These are phyloP conservation scores for Holothuria scabra DNA, from an alignment of 53 echinoderm and acorn worm genomes.

Conservation along the genomic window DNA sequence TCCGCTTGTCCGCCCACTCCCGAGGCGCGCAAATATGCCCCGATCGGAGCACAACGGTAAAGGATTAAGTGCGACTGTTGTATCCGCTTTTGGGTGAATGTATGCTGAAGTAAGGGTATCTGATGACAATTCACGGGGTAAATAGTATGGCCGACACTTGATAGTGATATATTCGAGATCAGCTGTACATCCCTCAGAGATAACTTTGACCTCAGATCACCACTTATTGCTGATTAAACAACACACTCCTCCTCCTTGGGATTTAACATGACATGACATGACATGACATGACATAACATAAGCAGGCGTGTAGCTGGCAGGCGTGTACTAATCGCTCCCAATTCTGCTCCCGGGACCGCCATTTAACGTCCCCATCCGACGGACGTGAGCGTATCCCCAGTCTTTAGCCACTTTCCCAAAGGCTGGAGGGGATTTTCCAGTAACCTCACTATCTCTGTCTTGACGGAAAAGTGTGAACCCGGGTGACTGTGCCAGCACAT, in stretches of 20 bases:
- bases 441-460: slow-evolving; percentile 40
- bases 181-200: slow-evolving; percentile 32
- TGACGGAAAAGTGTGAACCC: slow-evolving; percentile 53
- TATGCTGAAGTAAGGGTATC: slow-evolving; percentile 19
- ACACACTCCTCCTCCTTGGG: slow-evolving; percentile 52
- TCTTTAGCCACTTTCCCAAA: no score
- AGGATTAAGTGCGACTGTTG: slow-evolving; percentile 12
- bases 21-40: no score
- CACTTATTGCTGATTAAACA: slow-evolving; percentile 46
- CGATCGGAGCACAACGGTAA: no score
- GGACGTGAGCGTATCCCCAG: no score
- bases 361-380: no score
- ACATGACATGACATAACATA: no score
- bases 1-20: no score
- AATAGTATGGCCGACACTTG: slow-evolving; percentile 56
- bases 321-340: no score
- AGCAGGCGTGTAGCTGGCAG: no score
- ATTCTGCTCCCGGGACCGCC: no score
- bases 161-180: slow-evolving; percentile 52
- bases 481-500: slow-evolving; percentile 30
- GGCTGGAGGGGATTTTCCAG: slow-evolving; percentile 67
- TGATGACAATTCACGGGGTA: slow-evolving; percentile 53
- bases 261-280: no score
- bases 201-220: slow-evolving; percentile 42
- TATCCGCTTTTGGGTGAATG: slow-evolving; percentile 24